Conservation (phyloP, 2,888 invertebrate genomes). For the Erebia palarica region DNA sequence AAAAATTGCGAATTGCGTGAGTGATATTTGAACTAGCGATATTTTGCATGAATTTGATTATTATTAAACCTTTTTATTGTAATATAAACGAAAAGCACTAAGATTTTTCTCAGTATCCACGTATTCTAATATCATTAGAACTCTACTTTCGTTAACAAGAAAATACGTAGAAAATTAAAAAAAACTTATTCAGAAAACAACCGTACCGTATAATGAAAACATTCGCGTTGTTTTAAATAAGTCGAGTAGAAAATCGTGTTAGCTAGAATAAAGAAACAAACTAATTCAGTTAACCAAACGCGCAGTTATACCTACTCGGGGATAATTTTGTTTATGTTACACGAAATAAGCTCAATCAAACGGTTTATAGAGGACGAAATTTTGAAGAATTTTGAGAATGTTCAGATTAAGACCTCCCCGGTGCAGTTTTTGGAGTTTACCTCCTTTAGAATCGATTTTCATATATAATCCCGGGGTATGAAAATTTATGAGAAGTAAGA, state of each 20-base stretch:
- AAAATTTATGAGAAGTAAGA: no score
- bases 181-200: background rate
- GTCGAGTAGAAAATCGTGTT: constrained; percentile 21
- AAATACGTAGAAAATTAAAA: constrained; percentile 6
- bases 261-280: constrained; percentile 17
- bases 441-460: no score
- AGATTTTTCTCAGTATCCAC: background rate
- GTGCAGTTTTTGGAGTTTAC: no score
- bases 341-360: background rate
- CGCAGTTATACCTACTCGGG: background rate
- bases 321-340: constrained; percentile 8
- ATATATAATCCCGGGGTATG: no score
- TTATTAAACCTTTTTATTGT: no score
- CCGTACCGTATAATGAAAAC: constrained; percentile 16
- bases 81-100: no score
- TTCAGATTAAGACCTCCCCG: no score
- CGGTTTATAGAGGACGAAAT: background rate
- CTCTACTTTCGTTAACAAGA: background rate
- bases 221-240: constrained; percentile 18
- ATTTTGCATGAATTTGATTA: no score
- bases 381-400: background rate
- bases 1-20: no score
- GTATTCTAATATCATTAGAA: background rate
- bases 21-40: no score
- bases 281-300: constrained; percentile 16